Percentiles rank a stretch among this genome's conserved stretches.
These are phyloP conservation scores for Himalopsyche japonica DNA, from an alignment of 2,888 invertebrate species.

Conservation along the genomic window DNA sequence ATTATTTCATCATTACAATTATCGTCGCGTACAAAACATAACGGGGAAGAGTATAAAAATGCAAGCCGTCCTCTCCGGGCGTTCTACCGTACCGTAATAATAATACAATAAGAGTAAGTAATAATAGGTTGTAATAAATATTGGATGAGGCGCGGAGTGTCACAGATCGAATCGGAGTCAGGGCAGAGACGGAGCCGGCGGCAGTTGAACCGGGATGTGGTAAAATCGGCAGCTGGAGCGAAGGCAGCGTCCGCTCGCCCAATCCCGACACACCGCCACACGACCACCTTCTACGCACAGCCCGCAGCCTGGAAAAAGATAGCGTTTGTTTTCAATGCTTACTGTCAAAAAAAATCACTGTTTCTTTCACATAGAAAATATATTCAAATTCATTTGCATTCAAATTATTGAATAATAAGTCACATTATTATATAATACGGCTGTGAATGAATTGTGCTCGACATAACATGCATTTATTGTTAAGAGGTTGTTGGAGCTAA, in stretches of 20 bases:
- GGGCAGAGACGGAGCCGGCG: constrained; percentile 68
- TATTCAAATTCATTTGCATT: no score
- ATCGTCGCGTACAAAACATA: constrained; percentile 34
- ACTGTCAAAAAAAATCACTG: no score
- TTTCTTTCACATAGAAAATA: no score
- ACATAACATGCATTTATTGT: no score
- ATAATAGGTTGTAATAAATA: background rate
- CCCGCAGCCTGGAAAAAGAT: constrained; percentile 81
- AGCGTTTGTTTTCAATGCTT: no score
- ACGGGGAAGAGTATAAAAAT: constrained; percentile 38
- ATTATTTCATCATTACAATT: constrained; percentile 34
- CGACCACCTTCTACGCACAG: constrained; percentile 94
- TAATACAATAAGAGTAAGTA: background rate
- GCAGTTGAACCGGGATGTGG: constrained; percentile 91
- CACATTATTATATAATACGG: no score
- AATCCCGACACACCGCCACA: constrained; percentile 95
- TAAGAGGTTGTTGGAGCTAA: no score
- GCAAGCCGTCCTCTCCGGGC: constrained; percentile 17
- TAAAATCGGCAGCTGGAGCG: constrained; percentile 96
- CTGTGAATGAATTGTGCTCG: no score
- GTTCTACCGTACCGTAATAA: background rate
- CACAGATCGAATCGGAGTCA: background rate
- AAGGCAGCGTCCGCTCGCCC: constrained; percentile 90
- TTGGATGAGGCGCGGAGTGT: background rate
- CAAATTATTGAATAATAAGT: no score